phyloP scores from a whole-genome alignment of 2,113 vertebrate genomes.

The Spermophilus dauricus region DNA sequence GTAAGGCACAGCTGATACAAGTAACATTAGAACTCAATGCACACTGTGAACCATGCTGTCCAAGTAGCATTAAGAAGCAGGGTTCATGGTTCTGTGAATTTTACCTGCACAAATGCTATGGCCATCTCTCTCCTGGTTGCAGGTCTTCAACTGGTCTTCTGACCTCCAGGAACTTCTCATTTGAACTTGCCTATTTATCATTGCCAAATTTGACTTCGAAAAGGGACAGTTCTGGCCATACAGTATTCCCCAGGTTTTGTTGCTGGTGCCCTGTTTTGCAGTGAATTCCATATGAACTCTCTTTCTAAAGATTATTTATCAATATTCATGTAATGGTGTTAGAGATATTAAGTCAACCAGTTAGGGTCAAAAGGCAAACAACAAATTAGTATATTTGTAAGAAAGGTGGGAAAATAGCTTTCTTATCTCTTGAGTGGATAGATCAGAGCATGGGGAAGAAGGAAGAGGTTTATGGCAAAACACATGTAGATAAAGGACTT shows the following conservation, averaged over 20 bases:
- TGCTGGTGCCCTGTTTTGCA: neutral
- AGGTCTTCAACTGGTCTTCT: neutral
- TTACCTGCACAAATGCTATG: neutral
- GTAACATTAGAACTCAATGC: neutral
- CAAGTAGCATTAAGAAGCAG: neutral
- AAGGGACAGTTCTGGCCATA: neutral
- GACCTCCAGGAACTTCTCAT: neutral
- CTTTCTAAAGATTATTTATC: neutral
- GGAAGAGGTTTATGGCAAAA: neutral
- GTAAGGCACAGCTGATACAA: neutral
- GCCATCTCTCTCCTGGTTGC: neutral
- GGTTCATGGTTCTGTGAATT: neutral
- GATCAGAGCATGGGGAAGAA: neutral
- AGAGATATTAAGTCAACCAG: neutral
- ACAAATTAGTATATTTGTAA: neutral
- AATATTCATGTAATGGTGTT: neutral
- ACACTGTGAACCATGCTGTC: neutral
- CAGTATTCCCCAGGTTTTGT: neutral
- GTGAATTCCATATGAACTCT: neutral
- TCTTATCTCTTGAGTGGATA: neutral
- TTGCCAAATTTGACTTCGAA: neutral
- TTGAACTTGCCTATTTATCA: neutral
- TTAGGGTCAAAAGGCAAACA: slow-evolving; percentile 40
- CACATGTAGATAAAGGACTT: neutral
- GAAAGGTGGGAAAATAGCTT: neutral